Base-by-base conservation (phyloP, 2,888 invertebrate species). In the Diaprepes abbreviatus region DNA sequence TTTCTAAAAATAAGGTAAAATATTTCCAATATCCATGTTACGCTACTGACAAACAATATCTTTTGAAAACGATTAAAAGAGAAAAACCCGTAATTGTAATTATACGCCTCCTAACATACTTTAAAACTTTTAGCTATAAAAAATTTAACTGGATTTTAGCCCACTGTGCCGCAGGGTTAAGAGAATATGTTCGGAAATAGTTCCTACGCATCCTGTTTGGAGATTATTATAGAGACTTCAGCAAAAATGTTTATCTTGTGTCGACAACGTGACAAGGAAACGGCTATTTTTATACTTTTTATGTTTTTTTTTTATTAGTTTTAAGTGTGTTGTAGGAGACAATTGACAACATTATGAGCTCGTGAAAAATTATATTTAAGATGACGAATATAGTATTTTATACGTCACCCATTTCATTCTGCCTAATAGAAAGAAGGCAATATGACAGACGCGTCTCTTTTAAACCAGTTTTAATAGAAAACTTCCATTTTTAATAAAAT, bases 181-280 rank as follows among this genome's bases (percentile, higher is more conserved):
- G 62, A 45, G 63, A 69, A 58, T 50, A 66, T 40, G 62, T 65
- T 66, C 70, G 70, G 70, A 70, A 70, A 70, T 70, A 70, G 70
- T 66, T 66, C 66, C 71, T 71, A 71, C 71, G 66, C 71, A 71
- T 71, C 71, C 71, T 71, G 71, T 71, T 66, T 71, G 62, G 66
- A 66, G 70, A 62, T 70, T 70, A 70, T 66, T 70, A 70, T 70
- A 70, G 66, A 70, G 66, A 70, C 66, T 66, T 70, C 70, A 62
- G 66, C 70, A 70, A 70, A 70, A 60, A 66, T 70, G 66, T 70
- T 70, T 70, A 70, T 70, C 70, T 70, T 66, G 66, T 60, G 70
- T 70, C 66, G 70, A 70, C 70, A 70, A 65, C 66, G 62, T 66
- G 70, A 60, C 60, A 55, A 60, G 66, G 69, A 64, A 64, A 63